Evolutionary conservation across 2,113 vertebrate species (phyloP), one percentile per base, ranked within the genome.

Genomic region (Columba janthina): DNA sequence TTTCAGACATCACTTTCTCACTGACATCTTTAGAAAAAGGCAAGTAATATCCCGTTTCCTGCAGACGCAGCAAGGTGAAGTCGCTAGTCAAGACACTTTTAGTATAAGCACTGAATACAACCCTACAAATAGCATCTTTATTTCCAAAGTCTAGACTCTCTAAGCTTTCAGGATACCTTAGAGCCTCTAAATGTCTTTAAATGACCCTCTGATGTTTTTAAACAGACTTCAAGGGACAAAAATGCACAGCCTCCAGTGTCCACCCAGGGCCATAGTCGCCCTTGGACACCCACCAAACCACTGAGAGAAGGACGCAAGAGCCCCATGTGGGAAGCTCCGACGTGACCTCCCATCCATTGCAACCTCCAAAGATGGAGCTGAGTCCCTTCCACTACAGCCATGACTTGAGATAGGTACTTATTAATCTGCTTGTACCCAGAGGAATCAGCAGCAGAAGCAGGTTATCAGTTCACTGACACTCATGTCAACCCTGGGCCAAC

Each of bases 311-410:
- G 16, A 78, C 12, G 6, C 29, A 79, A 50, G 28, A 77, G 15
- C 2, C 15, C 46, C 7, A 0, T 3, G 25, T 4, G 0, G 8
- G 46, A 80, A 87, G 21, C 15, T 88, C 56, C 50, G 61, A 42
- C 5, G 0, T 9, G 12, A 67, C 36, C 17, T 48, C 16, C 54
- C 2, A 0, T 11, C 67, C 48, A 19, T 0, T 0, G 51, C 42
- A 61, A 34, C 4, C 40, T 53, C 51, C 71, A 66, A 13, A 60
- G 12, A 57, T 2, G 8, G 26, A 58, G 9, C 40, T 25, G 25
- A 38, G 48, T 38, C 19, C 11, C 17, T 65, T 48, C 42, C 17
- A 8, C 54, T 93, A 4, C 0, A 79, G n/a, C 58, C 40, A 61
- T 8, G 9, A 51, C 26, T 82, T 28, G 6, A 70, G 40, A 29